These are phyloP conservation scores for Cassiopea xamachana DNA, from an alignment of 30 jellyfish, hydroid and myxozoan genomes.

Conservation along the genomic window DNA sequence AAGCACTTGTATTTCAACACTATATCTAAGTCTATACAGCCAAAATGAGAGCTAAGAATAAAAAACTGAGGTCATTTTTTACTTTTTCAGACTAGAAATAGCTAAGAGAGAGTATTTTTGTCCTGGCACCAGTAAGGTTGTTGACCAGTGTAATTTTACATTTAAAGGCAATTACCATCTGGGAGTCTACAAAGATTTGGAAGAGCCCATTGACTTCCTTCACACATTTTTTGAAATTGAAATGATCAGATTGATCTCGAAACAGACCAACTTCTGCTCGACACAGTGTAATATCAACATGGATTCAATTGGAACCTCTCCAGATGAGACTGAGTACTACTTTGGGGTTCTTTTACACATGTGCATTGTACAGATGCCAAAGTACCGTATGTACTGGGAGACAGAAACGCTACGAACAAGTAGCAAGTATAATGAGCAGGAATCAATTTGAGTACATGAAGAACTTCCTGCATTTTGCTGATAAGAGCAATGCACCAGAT, in stretches of 20 bases:
- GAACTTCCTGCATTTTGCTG: constrained; percentile 54
- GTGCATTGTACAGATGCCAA: constrained; percentile 68
- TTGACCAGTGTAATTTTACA: background rate
- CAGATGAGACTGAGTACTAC: constrained; percentile 19
- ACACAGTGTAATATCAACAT: constrained; percentile 43
- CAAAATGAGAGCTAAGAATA: too few relatives aligned
- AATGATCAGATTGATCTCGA: constrained; percentile 10
- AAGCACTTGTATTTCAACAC: too few relatives aligned
- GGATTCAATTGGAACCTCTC: constrained; percentile 41
- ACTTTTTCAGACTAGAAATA: too few relatives aligned
- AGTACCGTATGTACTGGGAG: constrained; percentile 63
- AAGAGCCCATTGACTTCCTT: constrained; percentile 49
- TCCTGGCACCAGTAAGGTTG: too few relatives aligned
- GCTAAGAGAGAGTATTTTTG: too few relatives aligned
- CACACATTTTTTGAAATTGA: constrained; percentile 18
- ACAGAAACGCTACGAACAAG: constrained; percentile 57
- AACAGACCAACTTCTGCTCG: constrained; percentile 63
- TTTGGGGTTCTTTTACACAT: constrained; percentile 55
- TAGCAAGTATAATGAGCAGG: constrained; percentile 69
- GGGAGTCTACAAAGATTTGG: constrained; percentile 34
- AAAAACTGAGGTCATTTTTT: too few relatives aligned
- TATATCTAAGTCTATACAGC: too few relatives aligned
- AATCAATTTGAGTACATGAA: constrained; percentile 44
- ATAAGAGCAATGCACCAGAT: constrained; percentile 21
- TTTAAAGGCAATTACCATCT: constrained; percentile 43